These are phyloP conservation scores for Elmis aenea DNA, from an alignment of 2,888 invertebrate genomes.

Conservation along the genomic window DNA sequence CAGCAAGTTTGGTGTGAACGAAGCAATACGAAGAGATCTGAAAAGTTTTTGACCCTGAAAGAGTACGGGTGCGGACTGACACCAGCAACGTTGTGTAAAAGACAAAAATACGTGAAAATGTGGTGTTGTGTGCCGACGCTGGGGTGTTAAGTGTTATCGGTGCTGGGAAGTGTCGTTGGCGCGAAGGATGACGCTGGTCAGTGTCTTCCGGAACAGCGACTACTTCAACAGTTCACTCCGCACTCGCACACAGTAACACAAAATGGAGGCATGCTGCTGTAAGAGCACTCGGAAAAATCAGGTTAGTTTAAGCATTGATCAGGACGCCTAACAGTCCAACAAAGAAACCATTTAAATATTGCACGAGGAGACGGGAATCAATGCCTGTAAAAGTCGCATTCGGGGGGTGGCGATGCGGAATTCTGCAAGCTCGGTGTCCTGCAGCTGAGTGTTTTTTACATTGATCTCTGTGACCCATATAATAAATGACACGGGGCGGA, in stretches of 20 bases:
- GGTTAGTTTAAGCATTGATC: slow-evolving; percentile 35
- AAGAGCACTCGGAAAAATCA: slow-evolving; percentile 43
- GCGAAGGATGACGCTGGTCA: slow-evolving; percentile 28
- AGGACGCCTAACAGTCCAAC: slow-evolving; percentile 7
- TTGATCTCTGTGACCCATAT: slow-evolving; percentile 35
- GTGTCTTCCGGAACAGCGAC: slow-evolving; percentile 29
- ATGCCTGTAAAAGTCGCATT: slow-evolving; percentile 3
- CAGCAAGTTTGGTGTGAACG: slow-evolving; percentile 28
- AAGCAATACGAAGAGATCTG: slow-evolving; percentile 31
- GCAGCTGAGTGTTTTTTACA: slow-evolving; percentile 20
- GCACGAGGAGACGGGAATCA: slow-evolving; percentile 4
- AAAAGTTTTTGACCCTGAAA: slow-evolving; percentile 35
- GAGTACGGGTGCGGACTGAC: slow-evolving; percentile 42
- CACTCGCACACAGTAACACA: slow-evolving; percentile 34
- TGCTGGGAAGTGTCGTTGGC: slow-evolving; percentile 17
- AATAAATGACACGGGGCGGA: slow-evolving; percentile 7
- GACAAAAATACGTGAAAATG: slow-evolving; percentile 33
- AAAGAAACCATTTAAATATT: slow-evolving; percentile 9
- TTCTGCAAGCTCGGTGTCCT: slow-evolving; percentile 14
- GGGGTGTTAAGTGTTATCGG: slow-evolving; percentile 17
- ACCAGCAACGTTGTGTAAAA: slow-evolving; percentile 30
- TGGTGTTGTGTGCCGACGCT: slow-evolving; percentile 31
- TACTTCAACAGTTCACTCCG: slow-evolving; percentile 31
- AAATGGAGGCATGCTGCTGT: slow-evolving; percentile 40
- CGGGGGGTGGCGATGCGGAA: slow-evolving; percentile 2